Conservation (phyloP, 2,888 invertebrate genomes). For the Nomada fabriciana region DNA sequence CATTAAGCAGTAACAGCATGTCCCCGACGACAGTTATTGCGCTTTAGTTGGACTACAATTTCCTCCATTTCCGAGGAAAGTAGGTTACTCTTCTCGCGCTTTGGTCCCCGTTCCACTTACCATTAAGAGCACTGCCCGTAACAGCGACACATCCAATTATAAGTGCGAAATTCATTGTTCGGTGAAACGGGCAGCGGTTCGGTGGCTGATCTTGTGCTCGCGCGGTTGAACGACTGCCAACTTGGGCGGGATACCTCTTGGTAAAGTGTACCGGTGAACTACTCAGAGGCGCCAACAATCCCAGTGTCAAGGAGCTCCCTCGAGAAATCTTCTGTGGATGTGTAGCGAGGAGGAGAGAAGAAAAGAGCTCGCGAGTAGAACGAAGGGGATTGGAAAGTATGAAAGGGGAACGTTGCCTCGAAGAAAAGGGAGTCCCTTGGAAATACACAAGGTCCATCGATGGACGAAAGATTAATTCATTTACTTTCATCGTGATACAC, state of each 20-base stretch:
- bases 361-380: conserved; percentile 36
- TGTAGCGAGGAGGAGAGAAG: conserved; percentile 54
- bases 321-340: conserved; percentile 68
- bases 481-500: conserved; percentile 10
- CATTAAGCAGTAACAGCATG: conserved; percentile 53
- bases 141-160: conserved; percentile 81
- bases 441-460: conserved; percentile 26
- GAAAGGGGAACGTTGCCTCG: conserved; percentile 23
- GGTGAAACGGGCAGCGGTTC: conserved; percentile 49
- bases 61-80: conserved; percentile 55
- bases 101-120: conserved; percentile 72
- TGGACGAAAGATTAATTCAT: conserved; percentile 41
- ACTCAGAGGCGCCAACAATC: conserved; percentile 73
- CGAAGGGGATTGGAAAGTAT: conserved; percentile 45
- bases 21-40: conserved; percentile 48
- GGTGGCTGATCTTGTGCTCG: conserved; percentile 51
- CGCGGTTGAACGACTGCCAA: conserved; percentile 77
- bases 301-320: conserved; percentile 65
- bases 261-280: conserved; percentile 59
- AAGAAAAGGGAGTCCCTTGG: conserved; percentile 32
- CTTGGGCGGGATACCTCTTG: conserved; percentile 66
- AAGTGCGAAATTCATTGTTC: conserved; percentile 82
- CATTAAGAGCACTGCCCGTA: conserved; percentile 78
- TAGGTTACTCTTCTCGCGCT: conserved; percentile 56
- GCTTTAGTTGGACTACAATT: conserved; percentile 46